Conservation (phyloP, 2,113 vertebrate species). For the Passer montanus region DNA sequence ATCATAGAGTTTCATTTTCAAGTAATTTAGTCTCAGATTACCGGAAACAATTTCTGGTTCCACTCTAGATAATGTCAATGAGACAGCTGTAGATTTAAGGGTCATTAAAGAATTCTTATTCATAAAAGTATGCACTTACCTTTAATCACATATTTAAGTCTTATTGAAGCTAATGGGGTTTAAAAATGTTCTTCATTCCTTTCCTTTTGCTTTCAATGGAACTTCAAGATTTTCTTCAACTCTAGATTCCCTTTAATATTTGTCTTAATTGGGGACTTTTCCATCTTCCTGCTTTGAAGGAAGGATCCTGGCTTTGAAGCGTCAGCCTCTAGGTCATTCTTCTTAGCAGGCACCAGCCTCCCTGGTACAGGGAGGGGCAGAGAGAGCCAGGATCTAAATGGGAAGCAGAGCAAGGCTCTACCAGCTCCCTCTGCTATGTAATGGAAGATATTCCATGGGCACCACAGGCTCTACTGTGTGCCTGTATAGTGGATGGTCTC, state of each 20-base stretch:
- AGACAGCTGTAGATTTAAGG: constrained; percentile 11
- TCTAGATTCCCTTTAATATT: not conserved
- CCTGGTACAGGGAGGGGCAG: not conserved
- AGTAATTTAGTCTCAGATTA: constrained; percentile 2
- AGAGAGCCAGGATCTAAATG: not conserved
- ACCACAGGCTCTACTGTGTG: not conserved
- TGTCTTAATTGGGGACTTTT: not conserved
- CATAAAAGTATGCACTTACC: not conserved
- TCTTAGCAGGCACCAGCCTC: not conserved
- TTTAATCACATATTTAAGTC: constrained; percentile 17
- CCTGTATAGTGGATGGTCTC: accelerated
- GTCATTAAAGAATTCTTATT: constrained; percentile 32
- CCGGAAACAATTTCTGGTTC: not conserved
- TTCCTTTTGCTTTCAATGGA: not conserved
- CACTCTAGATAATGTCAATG: not conserved
- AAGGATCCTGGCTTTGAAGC: not conserved
- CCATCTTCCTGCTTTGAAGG: not conserved
- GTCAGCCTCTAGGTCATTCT: not conserved
- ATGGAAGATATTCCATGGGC: not conserved
- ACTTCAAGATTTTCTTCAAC: not conserved
- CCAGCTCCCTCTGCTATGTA: not conserved
- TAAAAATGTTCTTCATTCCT: not conserved
- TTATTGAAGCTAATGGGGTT: not conserved
- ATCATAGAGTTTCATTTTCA: not conserved
- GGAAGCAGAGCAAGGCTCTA: not conserved